These are phyloP conservation scores for Schizopygopsis pylzovi DNA, from an alignment of 2,797 vertebrate species.

Conservation along the genomic window DNA sequence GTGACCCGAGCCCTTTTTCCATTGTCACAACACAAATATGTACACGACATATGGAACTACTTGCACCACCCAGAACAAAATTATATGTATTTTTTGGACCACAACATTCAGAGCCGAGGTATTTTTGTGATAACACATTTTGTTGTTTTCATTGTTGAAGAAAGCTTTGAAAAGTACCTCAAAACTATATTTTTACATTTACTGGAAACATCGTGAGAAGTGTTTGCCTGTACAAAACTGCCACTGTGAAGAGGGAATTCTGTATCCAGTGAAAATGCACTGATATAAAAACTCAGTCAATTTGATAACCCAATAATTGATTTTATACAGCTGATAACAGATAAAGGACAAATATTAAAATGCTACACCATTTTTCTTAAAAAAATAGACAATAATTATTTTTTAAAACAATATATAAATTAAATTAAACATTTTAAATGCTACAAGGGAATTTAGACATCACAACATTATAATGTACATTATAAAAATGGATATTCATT, in stretches of 20 bases:
- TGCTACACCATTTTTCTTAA: neutral
- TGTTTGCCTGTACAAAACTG: neutral
- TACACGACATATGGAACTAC: constrained; percentile 1
- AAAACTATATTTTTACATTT: neutral
- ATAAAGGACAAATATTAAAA: neutral
- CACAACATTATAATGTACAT: neutral
- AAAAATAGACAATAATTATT: neutral
- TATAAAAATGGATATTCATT: neutral
- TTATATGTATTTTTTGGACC: neutral
- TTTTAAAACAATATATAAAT: neutral
- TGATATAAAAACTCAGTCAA: neutral
- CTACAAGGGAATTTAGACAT: neutral
- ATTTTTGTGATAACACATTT: neutral
- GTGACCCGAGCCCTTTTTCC: constrained; percentile 36
- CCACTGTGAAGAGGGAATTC: neutral
- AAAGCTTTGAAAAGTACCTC: neutral
- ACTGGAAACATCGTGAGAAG: neutral
- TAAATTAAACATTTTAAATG: neutral
- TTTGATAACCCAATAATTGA: neutral
- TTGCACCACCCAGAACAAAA: constrained; percentile 1
- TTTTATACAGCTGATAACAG: neutral
- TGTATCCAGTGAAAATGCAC: neutral
- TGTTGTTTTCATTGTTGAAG: neutral
- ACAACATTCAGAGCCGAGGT: neutral
- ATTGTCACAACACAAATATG: constrained; percentile 24